Conservation (phyloP, 2,888 invertebrate genomes). For the Rhogogaster chlorosoma region DNA sequence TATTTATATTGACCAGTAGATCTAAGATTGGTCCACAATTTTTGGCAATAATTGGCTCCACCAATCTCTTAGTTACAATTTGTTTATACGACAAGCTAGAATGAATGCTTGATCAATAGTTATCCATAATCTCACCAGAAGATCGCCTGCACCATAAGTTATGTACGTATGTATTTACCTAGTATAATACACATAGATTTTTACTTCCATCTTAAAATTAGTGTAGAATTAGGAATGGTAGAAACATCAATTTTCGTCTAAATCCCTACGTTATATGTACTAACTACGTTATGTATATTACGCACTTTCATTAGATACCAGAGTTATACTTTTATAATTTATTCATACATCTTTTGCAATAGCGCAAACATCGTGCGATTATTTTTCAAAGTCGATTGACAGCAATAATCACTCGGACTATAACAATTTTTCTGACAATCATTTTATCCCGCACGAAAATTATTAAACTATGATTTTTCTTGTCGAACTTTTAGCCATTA, state of each 20-base stretch:
- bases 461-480: too few species aligned
- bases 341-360: background rate
- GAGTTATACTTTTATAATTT: background rate
- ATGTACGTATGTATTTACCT: background rate
- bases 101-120: background rate
- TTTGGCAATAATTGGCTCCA: constrained; percentile 42
- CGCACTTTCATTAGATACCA: constrained; percentile 20
- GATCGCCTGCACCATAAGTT: background rate
- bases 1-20: constrained; percentile 47
- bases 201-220: background rate
- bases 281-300: background rate
- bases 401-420: background rate
- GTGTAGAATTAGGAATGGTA: background rate
- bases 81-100: background rate
- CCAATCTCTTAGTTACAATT: background rate
- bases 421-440: too few species aligned
- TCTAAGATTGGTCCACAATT: constrained; percentile 46
- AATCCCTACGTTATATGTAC: background rate
- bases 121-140: background rate
- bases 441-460: too few species aligned
- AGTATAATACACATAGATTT: background rate
- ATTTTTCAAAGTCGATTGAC: background rate
- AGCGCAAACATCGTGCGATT: background rate
- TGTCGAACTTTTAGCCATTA: too few species aligned
- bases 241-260: constrained; percentile 30